Conservation (phyloP, 2,888 invertebrate species). For the Campaea margaritaria region DNA sequence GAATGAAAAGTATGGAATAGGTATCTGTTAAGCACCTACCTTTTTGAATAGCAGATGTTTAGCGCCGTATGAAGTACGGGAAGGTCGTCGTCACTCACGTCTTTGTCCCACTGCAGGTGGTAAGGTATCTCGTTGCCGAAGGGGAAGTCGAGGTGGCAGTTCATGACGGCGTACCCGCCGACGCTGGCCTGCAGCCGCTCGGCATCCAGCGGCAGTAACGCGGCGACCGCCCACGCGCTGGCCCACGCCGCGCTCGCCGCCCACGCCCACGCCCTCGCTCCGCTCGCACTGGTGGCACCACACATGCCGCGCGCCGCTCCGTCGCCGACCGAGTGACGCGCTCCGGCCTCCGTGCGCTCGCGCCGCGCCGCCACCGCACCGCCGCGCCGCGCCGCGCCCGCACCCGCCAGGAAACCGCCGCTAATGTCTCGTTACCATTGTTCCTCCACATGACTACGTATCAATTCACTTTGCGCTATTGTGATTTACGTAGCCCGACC, state of each 20-base stretch:
- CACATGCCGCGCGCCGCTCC: constrained; percentile 15
- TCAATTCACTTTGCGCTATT: no score
- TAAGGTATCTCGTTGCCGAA: constrained; percentile 94
- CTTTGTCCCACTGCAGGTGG: constrained; percentile 95
- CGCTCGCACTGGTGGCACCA: constrained; percentile 16
- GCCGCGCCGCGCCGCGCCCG: constrained; percentile 10
- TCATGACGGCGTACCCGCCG: constrained; percentile 91
- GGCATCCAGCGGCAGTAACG: constrained; percentile 73
- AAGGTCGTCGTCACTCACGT: constrained; percentile 84
- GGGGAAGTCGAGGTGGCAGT: constrained; percentile 95
- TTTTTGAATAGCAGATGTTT: no score
- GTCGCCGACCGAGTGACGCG: background rate
- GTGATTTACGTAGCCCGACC: no score
- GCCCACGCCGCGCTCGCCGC: constrained; percentile 29
- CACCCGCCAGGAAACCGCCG: constrained; percentile 25
- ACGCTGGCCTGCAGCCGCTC: constrained; percentile 88
- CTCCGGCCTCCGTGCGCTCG: no score
- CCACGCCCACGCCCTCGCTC: constrained; percentile 16
- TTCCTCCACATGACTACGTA: constrained; percentile 32
- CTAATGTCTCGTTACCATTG: constrained; percentile 37
- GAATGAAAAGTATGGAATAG: no score
- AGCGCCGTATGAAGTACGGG: no score
- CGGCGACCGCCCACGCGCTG: constrained; percentile 42
- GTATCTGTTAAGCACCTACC: no score
- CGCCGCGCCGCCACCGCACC: no score